A percentile compares a stretch with the other conserved stretches of the same genome.
Conservation (phyloP, 2,113 vertebrate genomes). For the Larimichthys polyactis region DNA sequence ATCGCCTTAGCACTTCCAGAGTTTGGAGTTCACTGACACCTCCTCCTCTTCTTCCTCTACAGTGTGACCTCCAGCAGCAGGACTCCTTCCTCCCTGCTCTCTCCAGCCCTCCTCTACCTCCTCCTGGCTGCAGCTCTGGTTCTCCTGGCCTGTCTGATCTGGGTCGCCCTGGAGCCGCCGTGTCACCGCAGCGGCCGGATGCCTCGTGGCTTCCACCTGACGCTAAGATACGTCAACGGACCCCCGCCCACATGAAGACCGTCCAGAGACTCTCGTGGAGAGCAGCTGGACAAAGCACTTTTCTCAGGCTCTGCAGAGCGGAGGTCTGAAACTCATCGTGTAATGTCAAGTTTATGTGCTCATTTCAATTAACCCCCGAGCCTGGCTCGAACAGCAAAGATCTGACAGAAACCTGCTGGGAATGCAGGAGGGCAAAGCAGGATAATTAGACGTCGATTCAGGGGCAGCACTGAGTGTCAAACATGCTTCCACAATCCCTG, state of each 20-base stretch:
- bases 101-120: slow-evolving; percentile 58
- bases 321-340: background rate
- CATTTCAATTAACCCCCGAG: background rate
- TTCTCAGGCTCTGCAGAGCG: background rate
- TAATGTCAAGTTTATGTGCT: background rate
- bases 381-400: background rate
- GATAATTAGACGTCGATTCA: background rate
- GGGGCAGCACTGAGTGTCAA: background rate
- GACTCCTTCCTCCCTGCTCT: background rate
- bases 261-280: background rate
- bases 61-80: slow-evolving; percentile 28
- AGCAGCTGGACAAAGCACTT: background rate
- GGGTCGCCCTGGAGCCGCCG: slow-evolving; percentile 12
- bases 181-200: slow-evolving; percentile 72
- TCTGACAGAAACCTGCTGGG: background rate
- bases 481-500: background rate
- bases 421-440: background rate
- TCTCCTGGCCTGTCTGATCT: slow-evolving; percentile 55
- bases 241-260: slow-evolving; percentile 86
- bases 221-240: slow-evolving; percentile 87
- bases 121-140: slow-evolving; percentile 78
- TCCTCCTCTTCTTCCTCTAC: background rate
- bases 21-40: too few species aligned
- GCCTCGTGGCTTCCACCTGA: slow-evolving; percentile 77
- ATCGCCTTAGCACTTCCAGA: too few species aligned